Evolutionary conservation across 2,113 vertebrate species (phyloP).

Genomic region (Monarcha castaneiventris): DNA sequence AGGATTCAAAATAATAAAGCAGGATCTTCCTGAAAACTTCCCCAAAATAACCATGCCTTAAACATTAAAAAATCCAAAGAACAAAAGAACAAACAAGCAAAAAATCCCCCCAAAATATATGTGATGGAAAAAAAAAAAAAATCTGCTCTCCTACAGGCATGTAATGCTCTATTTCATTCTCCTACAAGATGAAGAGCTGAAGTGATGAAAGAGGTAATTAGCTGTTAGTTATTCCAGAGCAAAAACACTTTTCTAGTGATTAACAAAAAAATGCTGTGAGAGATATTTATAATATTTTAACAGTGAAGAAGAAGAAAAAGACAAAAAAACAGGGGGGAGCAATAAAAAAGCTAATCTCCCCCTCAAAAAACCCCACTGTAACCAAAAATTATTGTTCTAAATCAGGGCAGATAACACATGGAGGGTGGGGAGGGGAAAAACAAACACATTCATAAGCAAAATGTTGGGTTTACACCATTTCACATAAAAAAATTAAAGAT

Average conservation of each 20-base stretch:
- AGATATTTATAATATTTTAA: neutral
- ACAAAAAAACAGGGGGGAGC: accelerated
- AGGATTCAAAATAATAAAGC: neutral
- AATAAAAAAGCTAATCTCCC: neutral
- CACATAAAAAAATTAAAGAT: neutral
- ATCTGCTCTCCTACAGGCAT: neutral
- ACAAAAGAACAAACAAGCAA: neutral
- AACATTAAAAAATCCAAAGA: neutral
- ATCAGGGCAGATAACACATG: neutral
- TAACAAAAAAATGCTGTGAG: neutral
- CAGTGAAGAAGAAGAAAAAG: neutral
- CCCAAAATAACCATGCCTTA: neutral
- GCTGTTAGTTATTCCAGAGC: conserved; percentile 6
- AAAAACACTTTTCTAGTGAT: neutral
- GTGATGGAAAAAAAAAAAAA: neutral
- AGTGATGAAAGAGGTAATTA: conserved; percentile 43
- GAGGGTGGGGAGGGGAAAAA: neutral
- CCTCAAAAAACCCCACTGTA: neutral
- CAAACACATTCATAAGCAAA: neutral
- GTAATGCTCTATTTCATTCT: neutral
- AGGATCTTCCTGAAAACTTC: neutral
- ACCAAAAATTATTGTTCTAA: neutral
- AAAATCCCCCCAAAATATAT: neutral
- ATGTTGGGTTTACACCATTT: neutral
- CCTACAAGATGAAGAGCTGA: neutral